Evolutionary conservation across 2,797 vertebrate genomes (phyloP).

Genomic region (Ptychadena robeensis): DNA sequence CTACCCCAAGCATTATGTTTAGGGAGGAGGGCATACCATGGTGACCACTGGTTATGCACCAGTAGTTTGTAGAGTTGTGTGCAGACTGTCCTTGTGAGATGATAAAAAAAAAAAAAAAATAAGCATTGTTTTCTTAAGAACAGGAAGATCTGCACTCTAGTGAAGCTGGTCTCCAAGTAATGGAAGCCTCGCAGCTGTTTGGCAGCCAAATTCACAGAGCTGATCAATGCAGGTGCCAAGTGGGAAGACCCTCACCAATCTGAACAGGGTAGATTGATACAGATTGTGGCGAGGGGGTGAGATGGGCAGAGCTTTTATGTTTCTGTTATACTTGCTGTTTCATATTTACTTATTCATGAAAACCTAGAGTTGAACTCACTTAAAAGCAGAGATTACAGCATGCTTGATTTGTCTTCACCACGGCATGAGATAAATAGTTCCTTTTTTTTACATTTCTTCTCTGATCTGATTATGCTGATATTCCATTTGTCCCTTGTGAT

Average conservation of each 20-base stretch:
- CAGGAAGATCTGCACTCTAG: too few relatives aligned
- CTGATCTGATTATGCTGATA: background rate
- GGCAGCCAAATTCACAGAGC: background rate
- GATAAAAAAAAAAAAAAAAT: too few relatives aligned
- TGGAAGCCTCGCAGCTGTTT: background rate
- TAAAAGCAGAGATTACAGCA: background rate
- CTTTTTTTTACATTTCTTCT: background rate
- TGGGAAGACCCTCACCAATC: background rate
- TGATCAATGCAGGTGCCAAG: background rate
- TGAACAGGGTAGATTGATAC: background rate
- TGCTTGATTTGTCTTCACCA: background rate
- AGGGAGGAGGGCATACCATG: too few relatives aligned
- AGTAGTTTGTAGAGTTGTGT: background rate
- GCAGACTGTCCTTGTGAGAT: too few relatives aligned
- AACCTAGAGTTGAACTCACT: background rate
- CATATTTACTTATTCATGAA: conserved; percentile 29
- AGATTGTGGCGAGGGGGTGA: background rate
- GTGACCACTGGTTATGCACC: too few relatives aligned
- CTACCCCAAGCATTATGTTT: too few relatives aligned
- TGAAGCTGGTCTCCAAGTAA: background rate
- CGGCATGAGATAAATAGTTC: background rate
- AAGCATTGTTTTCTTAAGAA: too few relatives aligned
- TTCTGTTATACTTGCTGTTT: background rate
- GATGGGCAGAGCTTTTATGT: background rate
- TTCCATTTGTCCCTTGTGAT: background rate